These are phyloP conservation scores for Scaptomyza hsui DNA, from an alignment of 1,140 invertebrate genomes.

Conservation along the genomic window DNA sequence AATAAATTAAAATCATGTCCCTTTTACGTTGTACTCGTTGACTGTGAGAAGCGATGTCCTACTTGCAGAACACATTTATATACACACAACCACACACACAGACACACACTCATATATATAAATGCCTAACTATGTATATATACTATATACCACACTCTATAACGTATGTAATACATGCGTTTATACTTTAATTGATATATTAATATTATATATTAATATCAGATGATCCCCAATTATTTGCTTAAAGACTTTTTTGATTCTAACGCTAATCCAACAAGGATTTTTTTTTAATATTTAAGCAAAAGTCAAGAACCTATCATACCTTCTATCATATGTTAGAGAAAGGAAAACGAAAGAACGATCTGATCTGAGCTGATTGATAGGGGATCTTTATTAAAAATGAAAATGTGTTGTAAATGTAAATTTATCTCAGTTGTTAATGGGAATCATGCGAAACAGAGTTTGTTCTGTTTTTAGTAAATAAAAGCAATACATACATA, in stretches of 20 bases:
- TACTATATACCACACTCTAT: conserved; percentile 52
- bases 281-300: conserved; percentile 27
- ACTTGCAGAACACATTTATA: conserved; percentile 20
- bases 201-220: conserved; percentile 82
- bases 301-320: conserved; percentile 44
- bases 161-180: conserved; percentile 59
- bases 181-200: conserved; percentile 59
- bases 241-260: conserved; percentile 58
- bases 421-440: conserved; percentile 37
- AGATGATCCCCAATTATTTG: conserved; percentile 59
- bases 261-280: conserved; percentile 38
- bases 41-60: conserved; percentile 20
- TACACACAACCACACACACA: conserved; percentile 9
- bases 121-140: conserved; percentile 47
- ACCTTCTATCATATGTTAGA: conserved; percentile 14
- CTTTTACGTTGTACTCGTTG: conserved; percentile 42
- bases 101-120: conserved; percentile 37
- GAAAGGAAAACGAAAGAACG: not conserved
- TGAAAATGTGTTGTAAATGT: conserved; percentile 30
- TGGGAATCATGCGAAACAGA: conserved; percentile 14
- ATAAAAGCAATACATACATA: conserved; percentile 36
- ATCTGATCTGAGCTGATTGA: conserved; percentile 21
- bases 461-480: conserved; percentile 32
- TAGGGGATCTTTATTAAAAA: conserved; percentile 27
- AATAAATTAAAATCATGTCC: conserved; percentile 55